phyloP scores from a whole-genome alignment of 2,113 vertebrate genomes.

The Ursus arctos region DNA sequence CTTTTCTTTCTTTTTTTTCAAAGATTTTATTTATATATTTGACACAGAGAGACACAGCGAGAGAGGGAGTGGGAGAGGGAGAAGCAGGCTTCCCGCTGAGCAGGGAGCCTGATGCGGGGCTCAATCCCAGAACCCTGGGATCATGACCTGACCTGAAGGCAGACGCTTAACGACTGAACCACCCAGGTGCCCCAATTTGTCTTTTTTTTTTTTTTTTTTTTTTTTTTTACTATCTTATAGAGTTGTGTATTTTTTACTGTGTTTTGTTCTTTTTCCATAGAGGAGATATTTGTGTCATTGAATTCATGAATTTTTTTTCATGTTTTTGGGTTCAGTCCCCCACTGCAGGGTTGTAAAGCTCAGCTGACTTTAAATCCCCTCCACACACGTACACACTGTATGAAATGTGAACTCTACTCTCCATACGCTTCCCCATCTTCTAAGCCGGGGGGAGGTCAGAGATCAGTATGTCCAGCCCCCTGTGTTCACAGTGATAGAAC shows the following conservation, averaged over 20 bases:
- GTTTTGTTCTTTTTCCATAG: background rate
- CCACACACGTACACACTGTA: accelerated
- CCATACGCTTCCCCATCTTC: accelerated
- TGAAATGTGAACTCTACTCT: too few relatives aligned
- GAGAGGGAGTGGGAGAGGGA: too few relatives aligned
- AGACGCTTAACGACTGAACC: too few relatives aligned
- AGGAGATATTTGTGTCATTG: background rate
- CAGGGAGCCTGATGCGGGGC: too few relatives aligned
- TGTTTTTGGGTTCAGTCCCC: background rate
- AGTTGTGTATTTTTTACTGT: background rate
- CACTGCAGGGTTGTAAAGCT: background rate
- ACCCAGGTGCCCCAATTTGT: too few relatives aligned
- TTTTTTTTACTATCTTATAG: background rate
- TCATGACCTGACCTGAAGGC: too few relatives aligned
- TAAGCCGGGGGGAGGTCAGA: background rate
- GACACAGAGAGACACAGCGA: too few relatives aligned
- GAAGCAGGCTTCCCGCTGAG: too few relatives aligned
- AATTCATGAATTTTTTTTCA: constrained; percentile 5
- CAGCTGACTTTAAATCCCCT: background rate
- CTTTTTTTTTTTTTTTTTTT: background rate
- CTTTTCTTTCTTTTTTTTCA: background rate
- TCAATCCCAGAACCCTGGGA: too few relatives aligned
- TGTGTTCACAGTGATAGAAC: background rate
- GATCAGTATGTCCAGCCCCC: too few relatives aligned
- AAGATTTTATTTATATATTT: too few relatives aligned